Evolutionary conservation across 1,140 invertebrate genomes (phyloP), one percentile per base, ranked within the genome.

Genomic region (Brachionus asplanchnoidis): DNA sequence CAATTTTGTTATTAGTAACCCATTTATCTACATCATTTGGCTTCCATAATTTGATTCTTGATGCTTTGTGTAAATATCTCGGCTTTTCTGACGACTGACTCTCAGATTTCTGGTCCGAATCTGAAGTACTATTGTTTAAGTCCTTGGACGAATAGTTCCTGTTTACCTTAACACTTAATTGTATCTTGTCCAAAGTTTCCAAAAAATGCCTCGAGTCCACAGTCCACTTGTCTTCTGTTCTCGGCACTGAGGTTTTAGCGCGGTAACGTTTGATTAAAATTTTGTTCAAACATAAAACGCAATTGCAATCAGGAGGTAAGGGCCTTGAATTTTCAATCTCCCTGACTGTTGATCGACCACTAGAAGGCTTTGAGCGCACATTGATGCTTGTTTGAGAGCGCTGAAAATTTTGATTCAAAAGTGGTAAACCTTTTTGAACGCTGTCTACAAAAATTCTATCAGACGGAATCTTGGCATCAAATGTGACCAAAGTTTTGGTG

Each of bases 1-100:
- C 36, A 42, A 73, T 42, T 42, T 73, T 73, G 6, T 5, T 17
- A 73, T 42, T 73, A 12, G 8, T 36, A 7, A 42, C 68, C 68
- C 68, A 73, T 42, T 77, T 77, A 17, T 77, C 44, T 26, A 77
- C 46, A 28, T 77, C 73, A 50, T 36, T 77, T 20, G 73, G 73
- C 12, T 77, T 77, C 73, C 73, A 77, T 50, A 77, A n/a, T 50
- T 77, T 77, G 46, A 77, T 77, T 50, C 73, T 46, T 77, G 73
- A 77, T 50, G 73, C 12, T 50, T 77, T 77, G n/a, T 77, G 42
- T 5, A 77, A 77, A 50, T 50, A 50, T 28, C 23, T 77, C 5
- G 42, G 17, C n/a, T 77, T 77, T 77, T 73, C 68, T 7, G 9
- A 42, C 3, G 32, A 17, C 17, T 20, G 36, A 23, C 68, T 44